Conservation (phyloP, 2,888 invertebrate genomes). For the Sclerodermus sp. region DNA sequence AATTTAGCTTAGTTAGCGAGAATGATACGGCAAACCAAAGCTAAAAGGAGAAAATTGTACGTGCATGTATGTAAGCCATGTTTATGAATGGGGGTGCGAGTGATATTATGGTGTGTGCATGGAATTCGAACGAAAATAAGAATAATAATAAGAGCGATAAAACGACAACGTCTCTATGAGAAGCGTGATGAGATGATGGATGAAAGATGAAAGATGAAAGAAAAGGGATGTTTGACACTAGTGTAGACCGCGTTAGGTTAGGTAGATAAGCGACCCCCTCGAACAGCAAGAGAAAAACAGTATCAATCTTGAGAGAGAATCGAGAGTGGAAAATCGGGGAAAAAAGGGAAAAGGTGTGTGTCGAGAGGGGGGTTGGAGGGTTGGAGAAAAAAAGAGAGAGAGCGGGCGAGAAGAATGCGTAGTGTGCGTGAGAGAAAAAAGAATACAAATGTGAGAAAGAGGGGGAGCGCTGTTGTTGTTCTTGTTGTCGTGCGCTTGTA, state of each 20-base stretch:
- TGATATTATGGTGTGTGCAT: too few relatives aligned
- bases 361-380: slow-evolving; percentile 3
- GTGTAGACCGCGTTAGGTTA: slow-evolving; percentile 40
- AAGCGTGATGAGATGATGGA: slow-evolving; percentile 20
- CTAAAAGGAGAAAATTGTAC: too few relatives aligned
- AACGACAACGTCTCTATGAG: slow-evolving; percentile 17
- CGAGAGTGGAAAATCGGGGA: too few relatives aligned
- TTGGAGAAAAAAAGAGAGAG: background rate
- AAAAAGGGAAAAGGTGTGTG: slow-evolving; percentile 4
- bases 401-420: too few relatives aligned
- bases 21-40: slow-evolving; percentile 10
- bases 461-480: slow-evolving; percentile 50
- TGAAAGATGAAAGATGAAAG: slow-evolving; percentile 29
- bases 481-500: slow-evolving; percentile 56
- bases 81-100: too few relatives aligned
- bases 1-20: slow-evolving; percentile 4
- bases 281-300: slow-evolving; percentile 11
- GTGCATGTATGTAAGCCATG: too few relatives aligned
- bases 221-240: slow-evolving; percentile 34
- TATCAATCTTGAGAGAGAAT: too few relatives aligned
- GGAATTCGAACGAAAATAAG: slow-evolving; percentile 11
- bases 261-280: slow-evolving; percentile 44
- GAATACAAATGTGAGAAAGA: slow-evolving; percentile 5
- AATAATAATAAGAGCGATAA: slow-evolving; percentile 21
- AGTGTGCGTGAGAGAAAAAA: background rate